Base-by-base conservation (phyloP, 2,888 invertebrate species). In the Phasia obesa region DNA sequence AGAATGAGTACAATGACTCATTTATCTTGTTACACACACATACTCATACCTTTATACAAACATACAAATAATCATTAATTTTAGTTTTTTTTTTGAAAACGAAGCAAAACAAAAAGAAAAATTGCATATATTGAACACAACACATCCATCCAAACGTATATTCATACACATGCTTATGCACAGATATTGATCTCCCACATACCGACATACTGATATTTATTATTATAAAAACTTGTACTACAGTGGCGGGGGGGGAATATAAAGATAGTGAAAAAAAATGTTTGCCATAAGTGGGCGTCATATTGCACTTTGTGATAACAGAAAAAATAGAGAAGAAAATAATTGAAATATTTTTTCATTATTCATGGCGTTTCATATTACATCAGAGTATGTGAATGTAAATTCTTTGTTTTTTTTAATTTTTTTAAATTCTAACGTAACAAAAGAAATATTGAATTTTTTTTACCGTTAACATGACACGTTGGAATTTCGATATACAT, bases 1-100 rank as follows among this genome's bases (percentile, higher is more conserved):
- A 65, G 67, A 79, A 75, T 75, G 79, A 51, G 83, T 79, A 79
- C 79, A 79, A 79, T 83, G 83, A 83, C 83, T 83, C 83, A 83
- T 82, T 64, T 70, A 55, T 17, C 23, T 23, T 35, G 25, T 53
- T 0, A 27, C 2, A 17, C 5, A 55, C 2, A 9, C n/a, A 5
- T 19, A 3, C 38, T 38, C 59, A 59, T 15, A 35, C 9, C n/a
- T n/a, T n/a, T n/a, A n/a, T n/a, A n/a, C n/a, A n/a, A n/a, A 19
- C 4, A 44, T 6, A 35, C 55, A 74, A 59, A 53, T 69, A 53
- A 59, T 69, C 51, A 77, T 77, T 76, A 65, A 44, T 42, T 74
- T 62, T 62, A 17, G 2, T 17, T 44, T 64, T 62, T 42, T 42
- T 31, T 59, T 25, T 51, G 27, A 62, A 74, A 44, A 53, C 15